Evolutionary conservation across 92 coral and sea anemone genomes (phyloP), one percentile per base, ranked within the genome.

Genomic region (Ricordea florida): DNA sequence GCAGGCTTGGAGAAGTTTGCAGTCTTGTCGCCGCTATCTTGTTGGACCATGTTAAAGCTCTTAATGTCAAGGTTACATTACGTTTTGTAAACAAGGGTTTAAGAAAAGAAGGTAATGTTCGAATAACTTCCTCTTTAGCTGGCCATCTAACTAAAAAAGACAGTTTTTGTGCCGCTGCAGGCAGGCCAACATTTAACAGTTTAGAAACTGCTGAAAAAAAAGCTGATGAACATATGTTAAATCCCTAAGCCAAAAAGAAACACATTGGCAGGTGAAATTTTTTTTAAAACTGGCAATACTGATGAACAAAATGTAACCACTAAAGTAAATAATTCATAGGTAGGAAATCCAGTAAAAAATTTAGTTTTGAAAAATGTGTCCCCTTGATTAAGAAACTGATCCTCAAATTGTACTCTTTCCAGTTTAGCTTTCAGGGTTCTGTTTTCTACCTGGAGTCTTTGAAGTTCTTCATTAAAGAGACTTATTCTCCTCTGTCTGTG

Each of bases 11-110:
- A n/a, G n/a, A n/a, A n/a, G n/a, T n/a, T n/a, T n/a, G n/a, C n/a
- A n/a, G n/a, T n/a, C n/a, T n/a, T n/a, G n/a, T n/a, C n/a, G n/a
- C n/a, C n/a, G n/a, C n/a, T n/a, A 40, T 62, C 6, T 40, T 40
- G 47, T 49, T 69, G 46, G 60, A 44, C 76, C 76, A 71, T 55
- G 78, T 38, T 23, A 71, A 4, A 18, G 79, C 79, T 72, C 79
- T 22, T 8, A 72, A 24, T 42, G 79, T 72, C 28, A 57, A 23
- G 50, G 57, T 72, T 6, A 72, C 68, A 3, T 67, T 24, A 33
- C 79, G 57, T 5, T 41, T 42, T 18, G 20, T 56, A 18, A 11
- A 71, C 13, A 56, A 15, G 17, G 79, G 67, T 29, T 72, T 57
- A 55, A 72, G 57, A 1, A 69, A 40, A 26, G 68, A 72, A 5